Evolutionary conservation across 2,113 vertebrate species (phyloP).

Genomic region (Myiozetetes cayanensis): DNA sequence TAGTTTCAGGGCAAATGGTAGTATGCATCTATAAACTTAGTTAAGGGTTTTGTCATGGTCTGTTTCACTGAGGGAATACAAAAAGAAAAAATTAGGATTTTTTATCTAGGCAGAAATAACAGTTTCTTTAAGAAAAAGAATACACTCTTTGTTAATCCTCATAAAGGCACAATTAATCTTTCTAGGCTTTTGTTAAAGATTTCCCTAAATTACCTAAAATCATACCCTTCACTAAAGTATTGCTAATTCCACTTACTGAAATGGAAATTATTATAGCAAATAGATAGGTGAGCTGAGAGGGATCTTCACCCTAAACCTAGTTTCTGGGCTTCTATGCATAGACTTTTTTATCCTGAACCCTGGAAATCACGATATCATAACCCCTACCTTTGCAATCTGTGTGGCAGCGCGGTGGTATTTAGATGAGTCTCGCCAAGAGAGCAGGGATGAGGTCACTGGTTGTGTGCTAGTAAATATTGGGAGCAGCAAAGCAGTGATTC

Average conservation of each 20-base stretch:
- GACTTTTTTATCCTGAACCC: neutral
- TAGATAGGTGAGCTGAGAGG: neutral
- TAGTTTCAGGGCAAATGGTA: neutral
- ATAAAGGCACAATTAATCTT: neutral
- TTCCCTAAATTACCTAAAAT: neutral
- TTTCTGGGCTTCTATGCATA: neutral
- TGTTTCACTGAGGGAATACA: neutral
- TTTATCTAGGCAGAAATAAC: neutral
- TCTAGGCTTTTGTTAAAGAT: neutral
- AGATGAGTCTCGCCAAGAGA: neutral
- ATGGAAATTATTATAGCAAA: neutral
- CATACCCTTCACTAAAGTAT: neutral
- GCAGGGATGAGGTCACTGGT: neutral
- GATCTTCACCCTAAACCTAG: neutral
- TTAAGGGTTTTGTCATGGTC: neutral
- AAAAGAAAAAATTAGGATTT: neutral
- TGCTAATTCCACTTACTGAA: neutral
- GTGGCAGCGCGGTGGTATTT: neutral
- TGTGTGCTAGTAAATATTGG: neutral
- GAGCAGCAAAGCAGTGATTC: neutral
- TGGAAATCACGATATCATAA: neutral
- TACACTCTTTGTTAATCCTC: neutral
- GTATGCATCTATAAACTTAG: neutral
- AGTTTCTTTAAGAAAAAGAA: neutral
- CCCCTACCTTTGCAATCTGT: neutral